Evolutionary conservation across 2,797 vertebrate genomes (phyloP).

Genomic region (Furcifer pardalis): DNA sequence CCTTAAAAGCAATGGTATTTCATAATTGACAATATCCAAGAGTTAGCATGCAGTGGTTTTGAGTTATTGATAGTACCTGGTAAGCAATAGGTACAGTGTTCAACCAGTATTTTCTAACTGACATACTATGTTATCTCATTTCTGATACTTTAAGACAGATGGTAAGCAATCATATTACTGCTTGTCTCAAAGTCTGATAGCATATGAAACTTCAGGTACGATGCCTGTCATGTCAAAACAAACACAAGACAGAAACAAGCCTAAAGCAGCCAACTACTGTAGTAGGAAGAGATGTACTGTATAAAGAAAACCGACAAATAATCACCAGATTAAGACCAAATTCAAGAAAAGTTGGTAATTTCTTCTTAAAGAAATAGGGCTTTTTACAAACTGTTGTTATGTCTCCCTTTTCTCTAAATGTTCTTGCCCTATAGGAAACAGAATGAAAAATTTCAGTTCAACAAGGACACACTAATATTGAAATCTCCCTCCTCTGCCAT

Average conservation of each 20-base stretch:
- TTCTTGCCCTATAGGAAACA: neutral
- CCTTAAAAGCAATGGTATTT: too few relatives aligned
- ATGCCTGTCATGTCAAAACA: neutral
- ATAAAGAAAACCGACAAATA: neutral
- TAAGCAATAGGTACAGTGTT: neutral
- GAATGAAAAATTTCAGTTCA: constrained; percentile 16
- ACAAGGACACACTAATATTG: neutral
- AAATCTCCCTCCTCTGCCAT: constrained; percentile 6
- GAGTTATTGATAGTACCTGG: neutral
- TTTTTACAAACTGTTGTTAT: neutral
- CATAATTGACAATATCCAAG: too few relatives aligned
- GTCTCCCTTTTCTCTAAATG: too few relatives aligned
- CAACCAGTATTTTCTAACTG: neutral
- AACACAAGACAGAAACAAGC: neutral
- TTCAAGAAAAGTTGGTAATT: neutral
- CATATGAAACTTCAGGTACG: neutral
- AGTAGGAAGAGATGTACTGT: neutral
- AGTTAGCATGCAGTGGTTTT: neutral
- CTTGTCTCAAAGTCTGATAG: neutral
- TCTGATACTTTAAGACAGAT: neutral
- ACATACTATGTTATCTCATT: neutral
- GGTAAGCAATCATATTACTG: neutral
- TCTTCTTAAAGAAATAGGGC: neutral
- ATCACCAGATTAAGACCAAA: neutral
- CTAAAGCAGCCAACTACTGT: neutral